Evolutionary conservation across 2,888 invertebrate species (phyloP).

Genomic region (Drosophila gaucha): DNA sequence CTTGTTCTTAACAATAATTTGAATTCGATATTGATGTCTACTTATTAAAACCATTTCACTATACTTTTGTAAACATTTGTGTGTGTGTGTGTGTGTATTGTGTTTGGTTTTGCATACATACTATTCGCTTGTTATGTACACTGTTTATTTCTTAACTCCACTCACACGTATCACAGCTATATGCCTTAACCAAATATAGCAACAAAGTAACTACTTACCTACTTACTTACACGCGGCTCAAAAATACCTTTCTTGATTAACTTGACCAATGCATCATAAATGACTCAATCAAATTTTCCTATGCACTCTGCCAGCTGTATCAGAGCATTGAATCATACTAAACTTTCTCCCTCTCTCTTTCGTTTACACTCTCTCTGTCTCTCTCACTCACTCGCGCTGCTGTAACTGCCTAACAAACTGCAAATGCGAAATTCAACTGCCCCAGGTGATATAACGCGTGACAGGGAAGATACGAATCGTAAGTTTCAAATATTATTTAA

Average conservation of each 20-base stretch:
- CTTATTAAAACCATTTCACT: slow-evolving; percentile 57
- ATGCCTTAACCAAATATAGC: slow-evolving; percentile 26
- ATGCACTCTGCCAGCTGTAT: slow-evolving; percentile 44
- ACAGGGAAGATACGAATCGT: slow-evolving; percentile 91
- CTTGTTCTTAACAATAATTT: slow-evolving; percentile 41
- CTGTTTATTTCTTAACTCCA: slow-evolving; percentile 59
- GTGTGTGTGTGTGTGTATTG: slow-evolving; percentile 43
- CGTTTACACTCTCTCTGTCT: slow-evolving; percentile 11
- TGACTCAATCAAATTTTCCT: slow-evolving; percentile 42
- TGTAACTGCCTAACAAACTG: slow-evolving; percentile 22
- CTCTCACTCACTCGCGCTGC: slow-evolving; percentile 6
- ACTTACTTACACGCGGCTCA: slow-evolving; percentile 59
- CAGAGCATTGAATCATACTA: slow-evolving; percentile 26
- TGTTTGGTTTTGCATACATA: slow-evolving; percentile 63
- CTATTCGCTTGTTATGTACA: slow-evolving; percentile 69
- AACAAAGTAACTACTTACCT: neutral
- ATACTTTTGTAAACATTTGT: slow-evolving; percentile 60
- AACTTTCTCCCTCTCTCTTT: slow-evolving; percentile 19
- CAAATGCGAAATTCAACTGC: slow-evolving; percentile 33
- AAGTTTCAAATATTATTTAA: slow-evolving; percentile 86
- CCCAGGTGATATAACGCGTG: slow-evolving; percentile 90
- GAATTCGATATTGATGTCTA: slow-evolving; percentile 72
- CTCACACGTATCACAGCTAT: slow-evolving; percentile 30
- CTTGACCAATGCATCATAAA: slow-evolving; percentile 59
- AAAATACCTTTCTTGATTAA: slow-evolving; percentile 77